Evolutionary conservation across 1,140 invertebrate genomes (phyloP), one percentile per base, ranked within the genome.

Genomic region (Elymnias hypermnestra): DNA sequence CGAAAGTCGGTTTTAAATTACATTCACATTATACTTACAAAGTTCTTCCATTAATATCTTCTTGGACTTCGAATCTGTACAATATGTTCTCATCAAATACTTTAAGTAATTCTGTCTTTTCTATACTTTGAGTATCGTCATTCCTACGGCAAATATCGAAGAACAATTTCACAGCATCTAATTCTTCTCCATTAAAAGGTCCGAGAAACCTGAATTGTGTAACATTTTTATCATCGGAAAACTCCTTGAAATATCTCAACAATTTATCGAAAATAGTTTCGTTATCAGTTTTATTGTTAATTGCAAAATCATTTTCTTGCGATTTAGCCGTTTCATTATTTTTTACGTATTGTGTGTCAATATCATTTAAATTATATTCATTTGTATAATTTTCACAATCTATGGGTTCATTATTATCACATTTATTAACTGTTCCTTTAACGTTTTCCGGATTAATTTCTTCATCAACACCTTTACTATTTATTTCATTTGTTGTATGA

Each of bases 171-270:
- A 65, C 31, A 10, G 33, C 45, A 1, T 41, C 26, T 0, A 36
- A 9, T 17, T 63, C 47, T 0, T 33, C 18, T 8, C 23, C 29
- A 5, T 41, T 18, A 22, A 63, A 70, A 0, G 51, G 22, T 0
- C 66, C 66, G 1, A 70, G 22, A 13, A 62, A 70, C 36, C 56
- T 53, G 10, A 66, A 62, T 38, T 64, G 55, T 0, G 31, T 39
- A 37, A 35, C 63, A 1, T 29, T 21, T 0, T 28, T 9, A 7
- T 42, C 23, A 1, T 22, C n/a, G 2, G 35, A n/a, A 12, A 70
- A 70, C 10, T 70, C 60, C 6, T 14, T 35, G 15, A 62, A 70
- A 33, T 39, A 70, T 2, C 57, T 43, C 1, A 64, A 18, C 5
- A 68, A 42, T 38, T 35, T 47, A 1, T 15, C 15, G 2, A 53